A percentile compares a stretch with the other conserved stretches of the same genome.
Conservation (phyloP, 1,140 invertebrate species). For the Conus betulinus region DNA sequence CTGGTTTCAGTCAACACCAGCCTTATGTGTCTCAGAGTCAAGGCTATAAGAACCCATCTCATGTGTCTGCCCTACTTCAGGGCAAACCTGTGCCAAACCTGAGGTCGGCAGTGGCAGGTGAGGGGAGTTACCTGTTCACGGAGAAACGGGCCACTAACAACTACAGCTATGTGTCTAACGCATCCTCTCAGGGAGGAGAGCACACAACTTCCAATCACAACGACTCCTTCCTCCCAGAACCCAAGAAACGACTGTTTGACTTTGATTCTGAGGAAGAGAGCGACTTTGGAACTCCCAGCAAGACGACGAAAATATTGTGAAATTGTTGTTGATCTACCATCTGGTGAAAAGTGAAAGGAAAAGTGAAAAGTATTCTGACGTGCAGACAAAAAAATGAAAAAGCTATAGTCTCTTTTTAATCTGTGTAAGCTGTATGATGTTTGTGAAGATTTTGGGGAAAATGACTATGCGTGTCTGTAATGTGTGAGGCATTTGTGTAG, state of each 20-base stretch:
- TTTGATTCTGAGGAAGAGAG: constrained; percentile 59
- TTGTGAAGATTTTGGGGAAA: too few relatives aligned
- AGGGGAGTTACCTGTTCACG: constrained; percentile 44
- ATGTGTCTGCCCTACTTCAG: neutral
- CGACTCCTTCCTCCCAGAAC: constrained; percentile 63
- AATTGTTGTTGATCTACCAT: neutral
- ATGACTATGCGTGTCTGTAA: too few relatives aligned
- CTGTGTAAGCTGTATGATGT: too few relatives aligned
- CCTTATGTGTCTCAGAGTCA: constrained; percentile 25
- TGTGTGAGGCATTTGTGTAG: too few relatives aligned
- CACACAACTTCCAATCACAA: constrained; percentile 44
- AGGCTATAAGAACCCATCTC: constrained; percentile 36
- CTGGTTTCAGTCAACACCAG: constrained; percentile 7
- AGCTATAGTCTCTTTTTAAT: too few relatives aligned
- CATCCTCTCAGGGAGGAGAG: constrained; percentile 34
- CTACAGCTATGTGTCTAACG: constrained; percentile 65
- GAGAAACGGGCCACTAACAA: constrained; percentile 40
- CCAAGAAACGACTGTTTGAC: constrained; percentile 67
- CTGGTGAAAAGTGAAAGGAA: too few relatives aligned
- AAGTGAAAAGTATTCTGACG: too few relatives aligned
- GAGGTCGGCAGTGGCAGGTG: constrained; percentile 38
- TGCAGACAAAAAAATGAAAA: too few relatives aligned
- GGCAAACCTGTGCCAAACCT: neutral
- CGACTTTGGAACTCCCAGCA: constrained; percentile 60
- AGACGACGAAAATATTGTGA: constrained; percentile 52